A percentile compares a stretch with the other conserved stretches of the same genome.
Conservation (phyloP, 2,113 vertebrate species). For the Oostethus manadensis region DNA sequence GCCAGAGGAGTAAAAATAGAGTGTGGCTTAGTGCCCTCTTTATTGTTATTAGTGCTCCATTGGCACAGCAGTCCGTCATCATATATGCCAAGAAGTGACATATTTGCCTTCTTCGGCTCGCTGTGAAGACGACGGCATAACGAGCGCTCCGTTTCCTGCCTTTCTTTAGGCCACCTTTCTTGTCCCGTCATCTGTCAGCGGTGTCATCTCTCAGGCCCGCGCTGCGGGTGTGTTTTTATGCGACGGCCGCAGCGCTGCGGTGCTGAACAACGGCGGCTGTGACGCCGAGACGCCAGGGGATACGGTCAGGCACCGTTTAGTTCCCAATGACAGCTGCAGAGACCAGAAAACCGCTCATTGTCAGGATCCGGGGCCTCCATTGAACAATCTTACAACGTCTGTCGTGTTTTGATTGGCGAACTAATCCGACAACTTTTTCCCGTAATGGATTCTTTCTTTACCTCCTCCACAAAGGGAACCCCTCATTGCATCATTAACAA, state of each 20-base stretch:
- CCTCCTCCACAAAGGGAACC: no score
- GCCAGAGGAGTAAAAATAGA: conserved; percentile 68
- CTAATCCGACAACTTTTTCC: no score
- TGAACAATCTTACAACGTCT: no score
- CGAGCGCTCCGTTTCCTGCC: conserved; percentile 68
- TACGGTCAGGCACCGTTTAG: conserved; percentile 74
- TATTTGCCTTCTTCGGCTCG: conserved; percentile 34
- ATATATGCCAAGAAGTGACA: conserved; percentile 59
- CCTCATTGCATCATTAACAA: no score
- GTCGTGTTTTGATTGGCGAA: no score
- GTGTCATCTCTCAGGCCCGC: conserved; percentile 55
- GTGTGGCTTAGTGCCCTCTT: conserved; percentile 66
- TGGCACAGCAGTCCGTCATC: conserved; percentile 66
- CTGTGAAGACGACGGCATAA: conserved; percentile 63
- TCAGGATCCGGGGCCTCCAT: no score
- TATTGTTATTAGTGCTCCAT: conserved; percentile 73
- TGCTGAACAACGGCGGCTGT: conserved; percentile 66
- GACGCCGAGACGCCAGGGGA: conserved; percentile 66
- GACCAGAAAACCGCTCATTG: conserved; percentile 34
- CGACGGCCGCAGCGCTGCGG: conserved; percentile 20
- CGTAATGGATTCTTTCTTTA: no score
- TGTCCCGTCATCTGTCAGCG: conserved; percentile 61
- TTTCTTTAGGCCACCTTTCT: conserved; percentile 60
- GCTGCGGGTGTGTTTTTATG: conserved; percentile 33
- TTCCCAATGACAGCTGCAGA: conserved; percentile 69